These are phyloP conservation scores for Eupithecia tripunctaria DNA, from an alignment of 2,888 invertebrate genomes.

Conservation along the genomic window DNA sequence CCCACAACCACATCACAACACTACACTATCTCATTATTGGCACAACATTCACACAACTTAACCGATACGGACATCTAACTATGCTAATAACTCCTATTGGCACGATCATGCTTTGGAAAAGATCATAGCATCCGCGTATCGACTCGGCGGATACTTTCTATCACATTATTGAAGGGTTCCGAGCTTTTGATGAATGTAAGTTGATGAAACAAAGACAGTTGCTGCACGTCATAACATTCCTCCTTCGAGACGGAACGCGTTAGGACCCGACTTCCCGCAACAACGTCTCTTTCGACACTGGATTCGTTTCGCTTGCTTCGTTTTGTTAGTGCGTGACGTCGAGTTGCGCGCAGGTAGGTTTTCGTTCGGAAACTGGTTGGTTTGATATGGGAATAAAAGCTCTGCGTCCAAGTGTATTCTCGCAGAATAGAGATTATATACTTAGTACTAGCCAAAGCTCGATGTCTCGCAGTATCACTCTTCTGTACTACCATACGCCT, in stretches of 20 bases:
- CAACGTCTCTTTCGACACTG: slow-evolving; percentile 65
- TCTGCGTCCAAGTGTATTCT: neutral
- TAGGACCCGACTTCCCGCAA: slow-evolving; percentile 51
- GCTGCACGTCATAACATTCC: slow-evolving; percentile 84
- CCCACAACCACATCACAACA: slow-evolving; percentile 84
- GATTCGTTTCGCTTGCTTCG: slow-evolving; percentile 43
- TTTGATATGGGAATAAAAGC: slow-evolving; percentile 30
- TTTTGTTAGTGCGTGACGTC: slow-evolving; percentile 43
- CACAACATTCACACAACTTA: slow-evolving; percentile 83
- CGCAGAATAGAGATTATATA: too few species aligned
- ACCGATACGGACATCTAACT: slow-evolving; percentile 81
- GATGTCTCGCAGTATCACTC: neutral
- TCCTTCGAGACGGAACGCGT: slow-evolving; percentile 57
- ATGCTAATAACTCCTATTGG: slow-evolving; percentile 79
- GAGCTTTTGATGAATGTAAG: slow-evolving; percentile 63
- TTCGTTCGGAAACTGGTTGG: slow-evolving; percentile 42
- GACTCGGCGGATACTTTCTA: slow-evolving; percentile 58
- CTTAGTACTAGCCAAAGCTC: too few species aligned
- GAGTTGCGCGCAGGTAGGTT: slow-evolving; percentile 42
- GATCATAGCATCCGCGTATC: slow-evolving; percentile 68
- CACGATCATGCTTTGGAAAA: slow-evolving; percentile 81
- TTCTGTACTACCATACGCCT: slow-evolving; percentile 45
- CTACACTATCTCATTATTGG: slow-evolving; percentile 84
- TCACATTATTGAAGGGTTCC: slow-evolving; percentile 72
- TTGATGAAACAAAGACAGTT: slow-evolving; percentile 80